Percentiles rank a stretch among this genome's conserved stretches.
Evolutionary conservation across 2,113 vertebrate genomes (phyloP).

Genomic region (Poeciliopsis occidentalis): DNA sequence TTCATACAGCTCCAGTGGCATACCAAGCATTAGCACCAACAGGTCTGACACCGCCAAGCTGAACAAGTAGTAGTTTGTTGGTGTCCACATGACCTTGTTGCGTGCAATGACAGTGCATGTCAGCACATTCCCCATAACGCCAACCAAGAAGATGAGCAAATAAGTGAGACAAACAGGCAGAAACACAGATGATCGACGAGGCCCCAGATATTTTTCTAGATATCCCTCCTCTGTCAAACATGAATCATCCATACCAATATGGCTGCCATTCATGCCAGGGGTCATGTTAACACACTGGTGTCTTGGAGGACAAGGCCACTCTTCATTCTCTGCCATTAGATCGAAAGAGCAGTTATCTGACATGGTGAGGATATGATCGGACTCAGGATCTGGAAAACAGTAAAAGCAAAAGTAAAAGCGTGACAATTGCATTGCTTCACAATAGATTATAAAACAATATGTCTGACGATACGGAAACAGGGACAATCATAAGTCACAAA

Average conservation of each 20-base stretch:
- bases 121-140: slow-evolving; percentile 86
- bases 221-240: slow-evolving; percentile 85
- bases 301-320: slow-evolving; percentile 17
- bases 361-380: slow-evolving; percentile 41
- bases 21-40: slow-evolving; percentile 89
- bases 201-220: slow-evolving; percentile 85
- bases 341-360: slow-evolving; percentile 69
- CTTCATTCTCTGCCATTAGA: slow-evolving; percentile 22
- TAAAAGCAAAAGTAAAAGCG: not conserved
- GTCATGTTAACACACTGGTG: slow-evolving; percentile 75
- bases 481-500: not conserved
- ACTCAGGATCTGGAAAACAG: not conserved
- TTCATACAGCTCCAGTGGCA: slow-evolving; percentile 94
- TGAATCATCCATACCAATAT: slow-evolving; percentile 62
- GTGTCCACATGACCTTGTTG: slow-evolving; percentile 90
- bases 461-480: not conserved
- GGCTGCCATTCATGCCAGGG: slow-evolving; percentile 35
- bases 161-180: slow-evolving; percentile 87
- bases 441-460: not conserved
- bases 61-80: slow-evolving; percentile 95
- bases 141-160: slow-evolving; percentile 88
- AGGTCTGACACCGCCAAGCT: slow-evolving; percentile 93
- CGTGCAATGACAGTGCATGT: slow-evolving; percentile 89
- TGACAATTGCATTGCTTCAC: not conserved
- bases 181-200: slow-evolving; percentile 83